Evolutionary conservation across 1,140 invertebrate species (phyloP), one percentile per base, ranked within the genome.

Genomic region (Plectrocnemia conspersa): DNA sequence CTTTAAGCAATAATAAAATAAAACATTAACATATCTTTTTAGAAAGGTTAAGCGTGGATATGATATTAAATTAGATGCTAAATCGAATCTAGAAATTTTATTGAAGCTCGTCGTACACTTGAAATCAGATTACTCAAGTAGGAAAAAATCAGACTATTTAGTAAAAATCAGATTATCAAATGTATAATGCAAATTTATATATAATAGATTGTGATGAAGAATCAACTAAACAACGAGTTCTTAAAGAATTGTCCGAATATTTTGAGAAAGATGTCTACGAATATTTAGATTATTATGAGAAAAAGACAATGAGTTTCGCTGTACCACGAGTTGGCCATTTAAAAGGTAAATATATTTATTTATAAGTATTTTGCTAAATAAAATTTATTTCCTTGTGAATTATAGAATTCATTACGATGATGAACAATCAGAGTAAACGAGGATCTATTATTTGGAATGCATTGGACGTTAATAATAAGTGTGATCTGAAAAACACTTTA

Each of bases 391-490:
- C 6, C 35, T 38, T 7, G 15, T 7, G 13, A 15, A 44, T 44
- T 24, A 3, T n/a, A 23, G 22, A 44, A 16, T 44, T 24, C 22
- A 24, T 44, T 5, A n/a, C 10, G 19, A 24, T 23, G 6, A 16
- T 44, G 16, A 44, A 6, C 25, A 44, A 23, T 2, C 11, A 44
- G 9, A 6, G 1, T 22, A 15, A 22, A 13, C 15, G 3, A 3
- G 41, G 41, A 24, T 16, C n/a, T n/a, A 44, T 44, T 15, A 23
- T 24, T 4, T 44, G 41, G 41, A 44, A 23, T 25, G 15, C 41
- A n/a, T 3, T 44, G n/a, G 41, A 44, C 25, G 22, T 44, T 15
- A 24, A 44, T 18, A 22, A 25, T 25, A n/a, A 23, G 13, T n/a
- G 15, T 13, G 41, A 44, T 44, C 25, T 44, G 25, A 23, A 44